Base-by-base conservation (phyloP, 2,888 invertebrate genomes). In the Catocala fraxini region DNA sequence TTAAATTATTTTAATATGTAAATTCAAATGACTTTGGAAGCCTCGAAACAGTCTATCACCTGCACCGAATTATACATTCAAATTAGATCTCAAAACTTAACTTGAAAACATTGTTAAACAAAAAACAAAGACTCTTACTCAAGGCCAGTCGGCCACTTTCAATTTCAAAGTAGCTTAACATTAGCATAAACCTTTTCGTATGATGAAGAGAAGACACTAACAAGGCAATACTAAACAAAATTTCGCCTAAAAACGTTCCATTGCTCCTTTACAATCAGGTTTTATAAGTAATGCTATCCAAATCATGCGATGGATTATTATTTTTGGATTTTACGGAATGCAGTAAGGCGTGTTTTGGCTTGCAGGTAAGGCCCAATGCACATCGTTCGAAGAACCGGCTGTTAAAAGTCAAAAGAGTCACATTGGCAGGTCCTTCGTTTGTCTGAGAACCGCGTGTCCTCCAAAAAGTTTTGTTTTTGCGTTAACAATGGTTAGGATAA, bases 321-420 rank as follows among this genome's bases (percentile, higher is more conserved):
- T 11, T 1, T 35, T 45, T 51, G 4, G 13, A n/a, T 49, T 51
- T 66, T 25, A 41, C 62, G 25, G 5, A 9, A 15, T 7, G 34
- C 43, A 60, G 51, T 25, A 39, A 39, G 25, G 25, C 56, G 34
- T 10, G 6, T 15, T 41, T 58, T 49, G 53, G 51, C 9, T 48
- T 54, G 53, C 62, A 64, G 59, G 67, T 68, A 61, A 64, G 58
- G 65, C 53, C 62, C 55, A 51, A 53, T 65, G 56, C 75, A 55
- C 53, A 51, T 63, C 65, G 70, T 68, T 65, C 55, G 73, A 56
- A 63, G 70, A 86, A 86, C 89, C 86, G 88, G 86, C 81, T 79
- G 76, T 77, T 82, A 90, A 90, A 56, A 88, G 91, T 91, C 90
- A 88, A 84, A 85, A 70, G 82, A 89, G 91, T 91, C 90, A 91